These are phyloP conservation scores for Cochlearius cochlearius DNA, from an alignment of 2,113 vertebrate species.

Conservation along the genomic window DNA sequence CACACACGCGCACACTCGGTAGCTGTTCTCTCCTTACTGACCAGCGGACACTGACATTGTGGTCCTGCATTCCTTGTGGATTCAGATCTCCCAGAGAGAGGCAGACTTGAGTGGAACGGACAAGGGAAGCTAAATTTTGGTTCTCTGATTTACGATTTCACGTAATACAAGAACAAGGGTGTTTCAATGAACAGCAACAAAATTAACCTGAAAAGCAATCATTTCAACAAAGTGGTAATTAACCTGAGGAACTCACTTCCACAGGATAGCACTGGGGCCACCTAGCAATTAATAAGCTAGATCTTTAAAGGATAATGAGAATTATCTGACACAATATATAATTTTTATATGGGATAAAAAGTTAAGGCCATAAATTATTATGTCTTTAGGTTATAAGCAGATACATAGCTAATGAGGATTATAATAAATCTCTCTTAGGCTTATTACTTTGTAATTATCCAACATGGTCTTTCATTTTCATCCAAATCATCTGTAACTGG, in stretches of 20 bases:
- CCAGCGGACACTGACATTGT: background rate
- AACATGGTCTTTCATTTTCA: background rate
- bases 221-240: background rate
- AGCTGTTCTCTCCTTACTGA: background rate
- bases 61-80: constrained; percentile 43
- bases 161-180: background rate
- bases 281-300: background rate
- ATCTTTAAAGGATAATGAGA: background rate
- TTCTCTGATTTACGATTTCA: background rate
- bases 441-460: constrained; percentile 29
- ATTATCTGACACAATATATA: background rate
- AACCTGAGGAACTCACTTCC: constrained; percentile 1
- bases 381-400: background rate
- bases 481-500: background rate
- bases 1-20: background rate
- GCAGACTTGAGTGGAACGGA: background rate
- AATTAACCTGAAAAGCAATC: constrained; percentile 5
- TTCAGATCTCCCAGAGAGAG: constrained; percentile 9
- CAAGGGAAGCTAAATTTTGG: background rate
- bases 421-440: background rate
- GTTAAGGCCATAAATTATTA: background rate
- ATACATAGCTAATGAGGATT: background rate
- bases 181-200: constrained; percentile 18
- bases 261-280: background rate
- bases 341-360: constrained; percentile 2